Conservation (phyloP, 2,113 vertebrate genomes). For the Bubo bubo region DNA sequence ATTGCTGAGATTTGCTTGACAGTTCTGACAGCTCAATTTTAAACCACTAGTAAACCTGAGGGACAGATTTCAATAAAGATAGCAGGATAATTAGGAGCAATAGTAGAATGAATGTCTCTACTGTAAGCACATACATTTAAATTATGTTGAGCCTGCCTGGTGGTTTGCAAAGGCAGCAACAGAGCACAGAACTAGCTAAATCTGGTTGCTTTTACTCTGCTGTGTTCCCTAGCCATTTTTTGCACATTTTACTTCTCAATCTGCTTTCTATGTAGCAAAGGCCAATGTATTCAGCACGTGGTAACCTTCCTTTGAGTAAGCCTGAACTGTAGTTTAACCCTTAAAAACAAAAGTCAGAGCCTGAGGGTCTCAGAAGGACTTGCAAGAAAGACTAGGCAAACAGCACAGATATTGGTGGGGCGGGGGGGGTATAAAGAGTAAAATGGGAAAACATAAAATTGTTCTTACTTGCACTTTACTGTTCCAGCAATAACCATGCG, state of each 20-base stretch:
- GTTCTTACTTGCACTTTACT: background rate
- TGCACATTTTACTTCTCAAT: background rate
- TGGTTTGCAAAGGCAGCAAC: background rate
- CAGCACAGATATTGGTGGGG: background rate
- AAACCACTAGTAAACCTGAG: background rate
- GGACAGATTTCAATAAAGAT: background rate
- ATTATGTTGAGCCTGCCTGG: background rate
- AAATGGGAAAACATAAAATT: background rate
- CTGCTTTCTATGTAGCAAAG: background rate
- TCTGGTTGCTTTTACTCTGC: background rate
- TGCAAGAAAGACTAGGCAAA: background rate
- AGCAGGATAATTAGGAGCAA: background rate
- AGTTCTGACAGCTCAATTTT: background rate
- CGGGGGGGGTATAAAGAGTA: background rate
- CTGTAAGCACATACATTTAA: background rate
- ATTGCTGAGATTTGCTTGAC: background rate
- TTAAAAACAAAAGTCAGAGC: background rate
- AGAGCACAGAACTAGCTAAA: background rate
- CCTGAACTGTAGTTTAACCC: background rate
- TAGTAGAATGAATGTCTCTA: background rate
- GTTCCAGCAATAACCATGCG: background rate
- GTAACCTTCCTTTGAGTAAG: background rate
- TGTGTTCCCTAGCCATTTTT: background rate
- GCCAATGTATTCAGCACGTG: background rate
- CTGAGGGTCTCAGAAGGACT: background rate